Percentiles rank a stretch among this genome's conserved stretches.
phyloP scores from a whole-genome alignment of 2,113 vertebrate genomes.

The Petromus typicus region DNA sequence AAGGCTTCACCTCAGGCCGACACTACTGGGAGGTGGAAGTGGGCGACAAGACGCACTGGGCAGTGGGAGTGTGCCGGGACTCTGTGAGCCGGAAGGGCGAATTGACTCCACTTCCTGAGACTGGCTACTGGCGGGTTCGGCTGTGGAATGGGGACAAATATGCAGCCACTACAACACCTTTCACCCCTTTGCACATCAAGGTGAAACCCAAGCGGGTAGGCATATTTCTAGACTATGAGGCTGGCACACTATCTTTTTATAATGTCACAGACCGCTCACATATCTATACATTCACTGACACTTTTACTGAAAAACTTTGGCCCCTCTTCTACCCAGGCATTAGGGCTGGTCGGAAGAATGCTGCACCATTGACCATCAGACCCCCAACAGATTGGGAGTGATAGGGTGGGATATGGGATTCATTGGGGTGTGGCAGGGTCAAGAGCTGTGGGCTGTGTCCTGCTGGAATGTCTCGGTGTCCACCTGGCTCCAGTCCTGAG shows the following conservation, averaged over 20 bases:
- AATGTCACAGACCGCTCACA: conserved; percentile 91
- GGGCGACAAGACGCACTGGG: conserved; percentile 86
- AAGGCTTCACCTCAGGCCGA: conserved; percentile 85
- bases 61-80: conserved; percentile 84
- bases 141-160: conserved; percentile 87
- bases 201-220: conserved; percentile 89
- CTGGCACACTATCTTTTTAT: conserved; percentile 93
- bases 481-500: conserved; percentile 65
- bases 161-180: conserved; percentile 87
- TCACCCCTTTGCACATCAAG: conserved; percentile 84
- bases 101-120: conserved; percentile 77
- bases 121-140: conserved; percentile 83
- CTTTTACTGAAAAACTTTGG: conserved; percentile 91
- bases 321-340: conserved; percentile 89
- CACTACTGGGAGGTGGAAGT: conserved; percentile 88
- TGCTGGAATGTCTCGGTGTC: conserved; percentile 79
- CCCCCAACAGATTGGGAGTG: conserved; percentile 85
- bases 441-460: conserved; percentile 46
- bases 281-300: conserved; percentile 92
- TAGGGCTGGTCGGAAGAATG: conserved; percentile 83
- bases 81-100: conserved; percentile 85
- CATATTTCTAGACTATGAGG: conserved; percentile 92
- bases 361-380: conserved; percentile 82
- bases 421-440: conserved; percentile 64
- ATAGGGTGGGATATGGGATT: conserved; percentile 4